Evolutionary conservation across 2,888 invertebrate genomes (phyloP), one percentile per base, ranked within the genome.

Genomic region (Cephus sareptanus): DNA sequence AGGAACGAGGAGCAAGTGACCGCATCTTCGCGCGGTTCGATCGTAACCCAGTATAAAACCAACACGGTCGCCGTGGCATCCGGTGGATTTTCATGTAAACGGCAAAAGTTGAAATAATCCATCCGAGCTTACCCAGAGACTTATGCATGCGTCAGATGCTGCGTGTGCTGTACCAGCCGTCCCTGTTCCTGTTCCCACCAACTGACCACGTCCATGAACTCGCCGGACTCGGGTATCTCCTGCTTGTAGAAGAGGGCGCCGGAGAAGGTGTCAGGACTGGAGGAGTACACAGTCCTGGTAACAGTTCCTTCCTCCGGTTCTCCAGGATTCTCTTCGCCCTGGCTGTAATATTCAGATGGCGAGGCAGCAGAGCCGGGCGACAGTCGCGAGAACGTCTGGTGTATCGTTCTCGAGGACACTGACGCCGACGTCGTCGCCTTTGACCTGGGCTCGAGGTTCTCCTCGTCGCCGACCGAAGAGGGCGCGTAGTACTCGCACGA

Each of bases 171-270:
- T 76, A 86, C 87, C 74, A 90, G 83, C 79, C 90, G 87, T 76
- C 89, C 89, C 84, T 90, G 91, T 84, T 92, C 92, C 83, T 91
- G 91, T 85, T 91, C 91, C 91, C 91, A 91, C 91, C 91, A 91
- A 86, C 89, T 91, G 83, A 91, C 90, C 71, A 91, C 90, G 84
- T 91, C 91, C 89, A 91, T 90, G 86, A 91, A 90, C 85, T 91
- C 91, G 31, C 89, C 85, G 69, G 87, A 81, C 74, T 88, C 90
- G 71, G 86, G 85, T 77, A 89, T 86, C 85, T 90, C 91, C 83
- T 91, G 90, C 80, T 89, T 90, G 83, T 89, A 91, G 83, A 91
- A 91, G 34, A 90, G 84, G 34, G 90, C 88, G 3, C 90, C 89
- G 77, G 90, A 85, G 79, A 90, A 90, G 68, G 87, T 85, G 77